These are phyloP conservation scores for Drosophila nasuta DNA, from an alignment of 1,140 invertebrate genomes.

Conservation along the genomic window DNA sequence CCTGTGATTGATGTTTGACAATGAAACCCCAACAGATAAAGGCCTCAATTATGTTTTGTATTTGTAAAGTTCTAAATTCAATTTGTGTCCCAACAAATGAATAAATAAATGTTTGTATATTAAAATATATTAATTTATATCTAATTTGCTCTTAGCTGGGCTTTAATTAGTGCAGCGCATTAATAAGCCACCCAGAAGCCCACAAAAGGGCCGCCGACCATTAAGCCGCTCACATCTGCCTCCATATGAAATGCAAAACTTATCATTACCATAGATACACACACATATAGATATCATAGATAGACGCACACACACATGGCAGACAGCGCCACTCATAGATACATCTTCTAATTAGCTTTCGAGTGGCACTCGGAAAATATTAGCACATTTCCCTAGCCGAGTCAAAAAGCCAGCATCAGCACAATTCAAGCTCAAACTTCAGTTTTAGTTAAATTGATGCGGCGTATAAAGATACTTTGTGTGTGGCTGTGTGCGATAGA, in stretches of 20 bases:
- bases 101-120: background rate
- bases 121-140: background rate
- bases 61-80: background rate
- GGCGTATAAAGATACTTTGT: background rate
- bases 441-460: constrained; percentile 9
- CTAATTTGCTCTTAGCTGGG: constrained; percentile 4
- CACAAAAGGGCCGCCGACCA: constrained; percentile 41
- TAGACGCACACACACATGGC: constrained; percentile 5
- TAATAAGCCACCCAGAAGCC: constrained; percentile 49
- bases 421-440: constrained; percentile 10
- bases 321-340: constrained; percentile 17
- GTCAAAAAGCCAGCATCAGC: constrained; percentile 1
- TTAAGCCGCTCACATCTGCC: constrained; percentile 47
- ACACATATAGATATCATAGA: constrained; percentile 9
- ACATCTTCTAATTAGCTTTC: constrained; percentile 73
- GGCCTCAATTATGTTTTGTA: background rate
- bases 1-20: constrained; percentile 16
- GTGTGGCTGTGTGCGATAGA: background rate
- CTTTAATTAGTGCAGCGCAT: constrained; percentile 54
- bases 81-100: background rate
- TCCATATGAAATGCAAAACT: constrained; percentile 57
- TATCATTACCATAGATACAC: constrained; percentile 52
- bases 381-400: constrained; percentile 46
- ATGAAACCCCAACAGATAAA: constrained; percentile 5
- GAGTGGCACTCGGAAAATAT: constrained; percentile 64